Evolutionary conservation across 2,888 invertebrate genomes (phyloP), one percentile per base, ranked within the genome.

Genomic region (Cryptocephalus primarius): DNA sequence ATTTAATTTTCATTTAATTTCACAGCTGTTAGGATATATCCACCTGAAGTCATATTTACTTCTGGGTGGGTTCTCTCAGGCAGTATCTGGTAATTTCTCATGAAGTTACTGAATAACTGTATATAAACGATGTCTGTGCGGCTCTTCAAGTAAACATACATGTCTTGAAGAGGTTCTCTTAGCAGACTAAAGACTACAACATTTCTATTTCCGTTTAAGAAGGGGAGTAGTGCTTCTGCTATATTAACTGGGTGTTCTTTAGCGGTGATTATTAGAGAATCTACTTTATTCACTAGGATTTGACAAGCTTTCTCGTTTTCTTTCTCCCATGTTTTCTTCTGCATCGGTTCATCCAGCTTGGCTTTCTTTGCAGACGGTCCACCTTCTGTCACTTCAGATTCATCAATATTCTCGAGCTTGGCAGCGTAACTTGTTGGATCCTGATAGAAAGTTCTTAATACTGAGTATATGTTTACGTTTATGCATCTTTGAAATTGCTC

Each of bases 61-160:
- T 89, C 85, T 1, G 97, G 97, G 75, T 97, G 97, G 12, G 96
- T 96, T 66, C 97, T 78, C 54, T 89, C 84, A 1, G 87, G 83
- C 51, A 93, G 71, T 32, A 92, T 83, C 78, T 96, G 96, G 74
- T 93, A 93, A 57, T 83, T 81, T 55, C 95, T 77, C 68, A 90
- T 73, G 82, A 94, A 96, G 61, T 87, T 91, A 56, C 87, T 88
- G 38, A 83, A 81, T 9, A 99, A 69, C 64, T 81, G 82, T 38
- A 96, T 69, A 60, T 83, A 84, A 9, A 89, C 79, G 12, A 87
- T 80, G 63, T 82, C 80, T 47, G 76, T 75, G 44, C 78, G 74
- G 46, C 81, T 76, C 65, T 89, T 91, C 45, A 97, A 69, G 57
- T 82, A 78, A 45, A 82, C 72, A 66, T 88, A 95, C 48, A 91